Evolutionary conservation across 1,140 invertebrate species (phyloP), one percentile per base, ranked within the genome.

Genomic region (Vanessa tameamea): DNA sequence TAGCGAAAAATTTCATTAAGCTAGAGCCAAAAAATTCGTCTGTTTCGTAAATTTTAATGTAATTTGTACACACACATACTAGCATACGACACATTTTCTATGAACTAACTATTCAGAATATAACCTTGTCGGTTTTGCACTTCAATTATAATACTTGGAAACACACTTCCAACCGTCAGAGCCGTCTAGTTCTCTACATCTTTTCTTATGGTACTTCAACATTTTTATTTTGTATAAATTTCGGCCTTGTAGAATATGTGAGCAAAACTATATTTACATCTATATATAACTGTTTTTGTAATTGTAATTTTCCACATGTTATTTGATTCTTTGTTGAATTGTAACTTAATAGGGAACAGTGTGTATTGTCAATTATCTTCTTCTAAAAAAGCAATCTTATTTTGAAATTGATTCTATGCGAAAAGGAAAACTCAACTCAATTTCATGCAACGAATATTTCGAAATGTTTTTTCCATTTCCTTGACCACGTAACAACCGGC

Each of bases 371-470:
- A 9, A 13, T 20, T 57, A 23, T n/a, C 5, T 53, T 43, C 8
- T 11, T 43, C 7, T 43, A 43, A 43, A 43, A 43, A 43, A 43
- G 37, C 37, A 43, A 43, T 43, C 37, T 43, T 43, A 43, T 43
- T 43, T 43, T 43, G 37, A 11, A 43, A 43, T 43, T 43, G 37
- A 43, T 43, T 43, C 16, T 23, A n/a, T 16, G 7, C 53, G 53
- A 23, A 9, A 13, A 57, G 6, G 26, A 37, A 14, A 37, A 37
- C 57, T 61, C 57, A 61, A 61, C 31, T 37, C 57, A 61, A 61
- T 61, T 61, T 61, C 57, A 61, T 61, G 57, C 57, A 61, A 61
- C 57, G 15, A 15, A 61, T 15, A 37, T 61, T 61, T 37, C 23
- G 26, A 37, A 61, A 61, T 37, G 57, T 61, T 61, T 61, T 61